These are phyloP conservation scores for Dasysyrphus tricinctus DNA, from an alignment of 2,888 invertebrate genomes.

Conservation along the genomic window DNA sequence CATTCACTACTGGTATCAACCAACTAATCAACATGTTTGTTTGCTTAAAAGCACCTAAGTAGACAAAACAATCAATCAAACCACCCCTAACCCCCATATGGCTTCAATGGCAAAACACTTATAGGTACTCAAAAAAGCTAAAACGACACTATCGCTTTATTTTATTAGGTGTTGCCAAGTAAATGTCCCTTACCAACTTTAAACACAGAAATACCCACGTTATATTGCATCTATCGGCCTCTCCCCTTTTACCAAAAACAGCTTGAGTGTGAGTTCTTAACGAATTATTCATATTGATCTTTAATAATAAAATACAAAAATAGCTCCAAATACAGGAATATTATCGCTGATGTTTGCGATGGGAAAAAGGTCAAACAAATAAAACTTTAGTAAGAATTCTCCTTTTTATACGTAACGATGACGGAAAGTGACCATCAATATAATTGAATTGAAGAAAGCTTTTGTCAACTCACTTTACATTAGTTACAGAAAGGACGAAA, in stretches of 20 bases:
- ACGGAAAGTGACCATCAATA: not conserved
- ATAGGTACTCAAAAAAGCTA: not conserved
- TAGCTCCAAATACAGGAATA: not conserved
- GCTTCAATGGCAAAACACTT: slow-evolving; percentile 18
- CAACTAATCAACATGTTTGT: slow-evolving; percentile 7
- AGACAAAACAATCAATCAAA: slow-evolving; percentile 14
- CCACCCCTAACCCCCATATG: slow-evolving; percentile 2
- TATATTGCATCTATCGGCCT: not conserved
- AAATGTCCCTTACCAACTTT: not conserved
- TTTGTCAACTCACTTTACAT: not conserved
- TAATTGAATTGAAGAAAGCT: not conserved
- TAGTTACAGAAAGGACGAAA: not conserved
- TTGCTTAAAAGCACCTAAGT: slow-evolving; percentile 2
- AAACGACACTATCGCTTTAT: not conserved
- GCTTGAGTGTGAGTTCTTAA: not conserved
- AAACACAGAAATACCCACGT: not conserved
- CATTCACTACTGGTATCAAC: not conserved
- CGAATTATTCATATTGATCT: not conserved
- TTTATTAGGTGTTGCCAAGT: not conserved
- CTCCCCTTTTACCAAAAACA: not conserved
- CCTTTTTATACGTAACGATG: not conserved
- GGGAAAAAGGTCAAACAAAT: not conserved
- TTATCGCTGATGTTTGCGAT: not conserved
- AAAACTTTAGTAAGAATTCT: not conserved
- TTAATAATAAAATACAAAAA: not conserved